These are phyloP conservation scores for Zaprionus nigranus DNA, from an alignment of 1,140 invertebrate genomes.

Conservation along the genomic window DNA sequence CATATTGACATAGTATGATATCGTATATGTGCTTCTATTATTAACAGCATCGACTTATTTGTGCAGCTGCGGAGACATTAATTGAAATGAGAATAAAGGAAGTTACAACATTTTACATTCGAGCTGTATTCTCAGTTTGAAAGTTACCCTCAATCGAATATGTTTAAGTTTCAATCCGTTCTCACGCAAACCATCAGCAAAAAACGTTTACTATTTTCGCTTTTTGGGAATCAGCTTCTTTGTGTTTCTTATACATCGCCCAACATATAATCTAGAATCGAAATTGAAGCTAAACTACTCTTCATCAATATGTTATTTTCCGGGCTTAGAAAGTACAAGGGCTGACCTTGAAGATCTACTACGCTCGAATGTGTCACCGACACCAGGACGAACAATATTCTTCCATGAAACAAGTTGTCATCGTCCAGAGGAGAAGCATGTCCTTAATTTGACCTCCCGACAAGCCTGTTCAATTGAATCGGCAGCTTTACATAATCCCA, in stretches of 20 bases:
- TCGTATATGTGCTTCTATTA: no score
- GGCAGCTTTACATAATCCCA: constrained; percentile 87
- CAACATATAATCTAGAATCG: neutral
- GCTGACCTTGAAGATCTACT: constrained; percentile 60
- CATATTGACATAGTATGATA: no score
- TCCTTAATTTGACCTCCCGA: constrained; percentile 84
- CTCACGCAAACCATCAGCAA: neutral
- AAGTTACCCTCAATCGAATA: neutral
- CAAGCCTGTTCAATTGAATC: constrained; percentile 90
- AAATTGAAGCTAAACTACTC: neutral
- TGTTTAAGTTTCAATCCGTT: neutral
- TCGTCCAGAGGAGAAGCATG: neutral
- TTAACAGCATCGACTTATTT: neutral
- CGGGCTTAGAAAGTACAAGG: neutral
- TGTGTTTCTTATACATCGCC: neutral
- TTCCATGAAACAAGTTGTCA: constrained; percentile 87
- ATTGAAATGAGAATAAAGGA: no score
- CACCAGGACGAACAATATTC: constrained; percentile 85
- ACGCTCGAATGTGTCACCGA: constrained; percentile 56
- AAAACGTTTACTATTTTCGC: neutral
- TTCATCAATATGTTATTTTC: neutral
- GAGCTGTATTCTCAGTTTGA: neutral
- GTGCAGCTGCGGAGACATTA: neutral
- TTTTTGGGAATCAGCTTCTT: neutral
- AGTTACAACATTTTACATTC: no score